Percentiles rank a stretch among this genome's conserved stretches.
These are phyloP conservation scores for Cyrtorhinus lividipennis DNA, from an alignment of 1,140 invertebrate genomes.

Conservation along the genomic window DNA sequence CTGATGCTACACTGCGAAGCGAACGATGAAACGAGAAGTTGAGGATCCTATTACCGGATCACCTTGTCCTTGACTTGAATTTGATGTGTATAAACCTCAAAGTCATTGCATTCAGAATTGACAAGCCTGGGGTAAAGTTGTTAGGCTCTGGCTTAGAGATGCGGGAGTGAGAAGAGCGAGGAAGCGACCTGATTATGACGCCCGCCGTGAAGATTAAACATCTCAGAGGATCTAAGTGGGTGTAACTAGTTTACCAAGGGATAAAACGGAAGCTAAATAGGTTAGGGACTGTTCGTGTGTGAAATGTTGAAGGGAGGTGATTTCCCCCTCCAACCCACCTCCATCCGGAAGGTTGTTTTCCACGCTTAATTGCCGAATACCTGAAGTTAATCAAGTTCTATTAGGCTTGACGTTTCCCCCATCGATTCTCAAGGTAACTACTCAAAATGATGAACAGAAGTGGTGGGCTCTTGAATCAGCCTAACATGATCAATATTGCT, in stretches of 20 bases:
- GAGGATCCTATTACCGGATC: neutral
- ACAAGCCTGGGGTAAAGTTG: neutral
- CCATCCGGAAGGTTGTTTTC: constrained; percentile 3
- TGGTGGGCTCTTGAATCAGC: no score
- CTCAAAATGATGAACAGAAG: no score
- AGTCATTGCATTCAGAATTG: neutral
- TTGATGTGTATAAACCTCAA: neutral
- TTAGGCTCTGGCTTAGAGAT: no score
- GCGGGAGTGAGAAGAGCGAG: neutral
- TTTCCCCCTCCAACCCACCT: neutral
- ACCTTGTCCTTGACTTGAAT: neutral
- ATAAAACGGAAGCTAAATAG: constrained; percentile 8
- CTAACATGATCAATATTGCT: no score
- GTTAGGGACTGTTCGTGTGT: constrained; percentile 2
- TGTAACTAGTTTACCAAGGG: constrained; percentile 7
- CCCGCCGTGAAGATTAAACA: constrained; percentile 7
- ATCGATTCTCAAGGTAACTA: neutral
- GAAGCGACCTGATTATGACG: constrained; percentile 6
- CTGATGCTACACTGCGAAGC: no score
- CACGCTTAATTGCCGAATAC: constrained; percentile 4
- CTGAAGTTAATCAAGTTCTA: constrained; percentile 4
- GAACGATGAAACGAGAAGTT: neutral
- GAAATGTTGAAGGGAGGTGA: constrained; percentile 5
- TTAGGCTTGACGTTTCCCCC: neutral
- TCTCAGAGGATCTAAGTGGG: constrained; percentile 3